Base-by-base conservation (phyloP, 2,797 vertebrate genomes). In the Leptoclinus maculatus region DNA sequence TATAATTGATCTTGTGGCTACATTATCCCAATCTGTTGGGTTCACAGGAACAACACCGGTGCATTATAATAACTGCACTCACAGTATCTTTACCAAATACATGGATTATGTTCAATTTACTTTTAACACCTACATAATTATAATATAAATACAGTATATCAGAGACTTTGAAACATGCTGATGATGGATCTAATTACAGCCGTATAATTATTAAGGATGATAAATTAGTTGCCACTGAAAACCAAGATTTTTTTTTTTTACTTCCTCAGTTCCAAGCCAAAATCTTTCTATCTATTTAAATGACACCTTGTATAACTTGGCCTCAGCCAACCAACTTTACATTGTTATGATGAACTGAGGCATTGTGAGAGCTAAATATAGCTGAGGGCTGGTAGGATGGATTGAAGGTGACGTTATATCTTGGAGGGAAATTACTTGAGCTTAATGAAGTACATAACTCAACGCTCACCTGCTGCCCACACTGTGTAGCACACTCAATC, bases 401-500 rank as follows among this genome's bases (percentile, higher is more conserved):
- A 93, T 93, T 69, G 83, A 87, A 91, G 80, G 88, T 76, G 86
- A 92, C 79, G 65, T 89, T 85, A 92, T 92, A 93, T 92, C 88
- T 89, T 70, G 74, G 82, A 91, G 87, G 90, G 89, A 93, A 93
- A 93, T 94, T 82, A 92, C 91, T 90, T 83, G 69, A 87, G 88
- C 92, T 89, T 93, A 94, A 94, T 94, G 89, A 93, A 93, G 89
- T 91, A 91, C 89, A 93, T 94, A 93, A 93, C 88, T 93, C 92
- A 94, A 72, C 84, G 91, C 84, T 88, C 90, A 83, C 89, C 88
- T 83, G 86, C 85, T 89, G 80, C 88, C 76, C 72, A 86, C 72
- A 84, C 79, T 87, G 67, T 83, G 80, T 76, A 71, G 84, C 82
- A 59, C 83, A 88, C 68, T 76, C 84, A 88, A 73, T 91, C 84